Base-by-base conservation (phyloP, 64 coral and sea anemone species). In the Actinia tenebrosa region DNA sequence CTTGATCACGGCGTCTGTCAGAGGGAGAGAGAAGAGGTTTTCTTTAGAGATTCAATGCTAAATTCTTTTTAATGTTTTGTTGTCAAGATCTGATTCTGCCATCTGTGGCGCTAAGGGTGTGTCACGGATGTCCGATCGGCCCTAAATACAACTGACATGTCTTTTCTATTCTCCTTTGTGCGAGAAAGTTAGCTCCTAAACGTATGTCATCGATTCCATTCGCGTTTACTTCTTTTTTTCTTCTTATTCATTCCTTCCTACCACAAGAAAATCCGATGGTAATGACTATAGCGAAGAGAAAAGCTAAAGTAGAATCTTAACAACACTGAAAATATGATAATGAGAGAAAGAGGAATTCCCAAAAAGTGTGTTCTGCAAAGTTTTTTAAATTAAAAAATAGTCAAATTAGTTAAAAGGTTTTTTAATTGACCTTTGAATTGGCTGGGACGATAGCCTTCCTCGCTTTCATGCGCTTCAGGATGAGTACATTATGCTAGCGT, bases 1-100 rank as follows among this genome's bases (percentile, higher is more conserved):
- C 79, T 81, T 81, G 44, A 50, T 45, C 45, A 19, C 8, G 50
- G 44, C 79, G 79, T 53, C 79, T 81, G 79, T 81, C 79, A 81
- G 44, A 81, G 44, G 16, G 20, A 81, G 45, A 37, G 69, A 75
- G 69, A 10, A 75, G 22, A 81, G 45, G 16, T 79, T 52, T 81
- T 53, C 50, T 81, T 81, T 50, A 45, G 16, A 19, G 20, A 81
- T 50, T 37, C 30, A 37, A 37, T 19, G 79, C 15, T 75, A 75
- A 81, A 50, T 81, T 81, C 50, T 81, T 81, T 45, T 17, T 50
- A 52, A 44, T 53, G 79, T 53, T 81, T 81, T 45, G 79, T 53
- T 81, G 79, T 50, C 79, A 81, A 81, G 44, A 53, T 50, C 46
- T 50, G 79, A 50, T n/a, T 45, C 6, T 81, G 79, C 79, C 79